Conservation (phyloP, 2,888 invertebrate genomes). For the Acleris holmiana region DNA sequence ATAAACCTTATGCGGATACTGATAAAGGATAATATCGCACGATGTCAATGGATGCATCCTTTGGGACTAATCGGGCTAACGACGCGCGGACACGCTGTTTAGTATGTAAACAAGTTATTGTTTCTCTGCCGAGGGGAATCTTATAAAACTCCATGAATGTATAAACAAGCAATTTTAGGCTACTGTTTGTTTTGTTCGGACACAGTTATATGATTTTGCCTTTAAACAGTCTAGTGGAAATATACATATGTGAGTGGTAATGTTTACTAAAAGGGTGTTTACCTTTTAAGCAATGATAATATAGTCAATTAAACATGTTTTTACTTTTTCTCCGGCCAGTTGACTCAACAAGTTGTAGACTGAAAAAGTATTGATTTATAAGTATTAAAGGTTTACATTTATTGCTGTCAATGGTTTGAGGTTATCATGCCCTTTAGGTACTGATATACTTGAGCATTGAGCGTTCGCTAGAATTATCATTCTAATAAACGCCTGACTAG, state of each 20-base stretch:
- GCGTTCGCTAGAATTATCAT: neutral
- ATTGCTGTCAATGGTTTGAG: too few species aligned
- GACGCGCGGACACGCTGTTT: constrained; percentile 35
- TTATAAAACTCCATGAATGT: constrained; percentile 56
- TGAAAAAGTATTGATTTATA: neutral
- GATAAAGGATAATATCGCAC: constrained; percentile 10
- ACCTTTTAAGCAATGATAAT: too few species aligned
- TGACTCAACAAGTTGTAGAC: too few species aligned
- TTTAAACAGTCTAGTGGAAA: too few species aligned
- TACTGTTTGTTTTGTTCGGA: constrained; percentile 52
- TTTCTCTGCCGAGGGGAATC: constrained; percentile 50
- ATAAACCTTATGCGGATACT: constrained; percentile 18
- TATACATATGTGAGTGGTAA: too few species aligned
- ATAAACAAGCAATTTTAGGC: constrained; percentile 53
- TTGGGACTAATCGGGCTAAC: constrained; percentile 34
- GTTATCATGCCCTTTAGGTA: too few species aligned
- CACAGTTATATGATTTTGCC: constrained; percentile 43
- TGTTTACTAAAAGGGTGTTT: too few species aligned
- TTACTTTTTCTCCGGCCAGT: too few species aligned
- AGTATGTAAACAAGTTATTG: constrained; percentile 51
- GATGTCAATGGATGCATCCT: constrained; percentile 13
- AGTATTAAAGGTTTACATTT: neutral
- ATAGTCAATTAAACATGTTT: too few species aligned
- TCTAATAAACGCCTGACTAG: neutral
- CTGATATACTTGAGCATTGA: neutral